Conservation (phyloP, 2,888 invertebrate species). For the Nephrotoma guestfalica region DNA sequence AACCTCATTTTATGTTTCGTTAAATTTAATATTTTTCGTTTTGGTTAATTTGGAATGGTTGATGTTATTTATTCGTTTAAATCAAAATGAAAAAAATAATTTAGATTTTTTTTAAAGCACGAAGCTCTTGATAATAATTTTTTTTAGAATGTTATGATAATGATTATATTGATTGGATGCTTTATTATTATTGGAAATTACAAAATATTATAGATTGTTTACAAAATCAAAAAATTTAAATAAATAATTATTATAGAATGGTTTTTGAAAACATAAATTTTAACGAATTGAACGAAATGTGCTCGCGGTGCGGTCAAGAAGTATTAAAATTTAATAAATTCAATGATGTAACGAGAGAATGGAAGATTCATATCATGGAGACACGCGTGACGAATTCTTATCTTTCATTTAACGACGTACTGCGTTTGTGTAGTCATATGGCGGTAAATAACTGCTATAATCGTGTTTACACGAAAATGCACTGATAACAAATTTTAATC, state of each 20-base stretch:
- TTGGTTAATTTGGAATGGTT: constrained; percentile 10
- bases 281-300: background rate
- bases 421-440: background rate
- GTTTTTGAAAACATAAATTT: background rate
- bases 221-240: background rate
- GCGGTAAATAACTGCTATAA: background rate
- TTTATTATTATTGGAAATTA: background rate
- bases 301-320: background rate
- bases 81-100: background rate
- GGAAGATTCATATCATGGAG: background rate
- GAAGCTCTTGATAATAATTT: background rate
- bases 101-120: background rate
- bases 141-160: background rate
- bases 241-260: background rate
- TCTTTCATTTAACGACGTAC: background rate
- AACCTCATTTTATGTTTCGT: constrained; percentile 7
- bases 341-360: background rate
- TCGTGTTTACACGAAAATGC: background rate
- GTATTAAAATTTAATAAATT: background rate
- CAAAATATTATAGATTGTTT: background rate
- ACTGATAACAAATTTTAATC: background rate
- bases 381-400: background rate
- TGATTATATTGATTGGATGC: background rate
- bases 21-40: constrained; percentile 15
- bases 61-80: background rate